A percentile compares a stretch with the other conserved stretches of the same genome.
Evolutionary conservation across 2,797 vertebrate species (phyloP).

Genomic region (Brachyalestes nurse): DNA sequence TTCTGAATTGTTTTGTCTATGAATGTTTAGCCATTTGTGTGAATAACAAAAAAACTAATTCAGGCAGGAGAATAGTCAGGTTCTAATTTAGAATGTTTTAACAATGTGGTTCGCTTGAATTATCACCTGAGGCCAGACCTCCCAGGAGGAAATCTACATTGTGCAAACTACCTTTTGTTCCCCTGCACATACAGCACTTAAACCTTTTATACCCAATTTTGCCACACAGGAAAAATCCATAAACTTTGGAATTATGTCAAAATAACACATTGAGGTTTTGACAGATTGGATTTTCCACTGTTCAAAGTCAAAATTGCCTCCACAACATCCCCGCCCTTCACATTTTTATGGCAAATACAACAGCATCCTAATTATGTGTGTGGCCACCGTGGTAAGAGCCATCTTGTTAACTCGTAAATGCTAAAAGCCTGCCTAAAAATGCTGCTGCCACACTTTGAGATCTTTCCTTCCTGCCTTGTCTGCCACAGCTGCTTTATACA

Average conservation of each 20-base stretch:
- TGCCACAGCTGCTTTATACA: constrained; percentile 69
- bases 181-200: constrained; percentile 73
- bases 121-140: constrained; percentile 77
- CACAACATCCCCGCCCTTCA: constrained; percentile 69
- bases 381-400: constrained; percentile 75
- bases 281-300: constrained; percentile 81
- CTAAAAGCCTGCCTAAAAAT: constrained; percentile 73
- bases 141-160: constrained; percentile 76
- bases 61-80: constrained; percentile 61
- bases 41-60: constrained; percentile 15
- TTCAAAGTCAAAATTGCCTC: constrained; percentile 77
- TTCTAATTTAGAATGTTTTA: constrained; percentile 67
- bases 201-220: constrained; percentile 75
- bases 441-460: constrained; percentile 75
- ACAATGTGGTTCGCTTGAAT: constrained; percentile 70
- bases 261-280: constrained; percentile 80
- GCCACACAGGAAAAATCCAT: constrained; percentile 80
- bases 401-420: constrained; percentile 77
- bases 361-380: constrained; percentile 82
- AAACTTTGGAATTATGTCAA: constrained; percentile 84
- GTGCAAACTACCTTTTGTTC: constrained; percentile 79
- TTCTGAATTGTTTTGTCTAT: not conserved
- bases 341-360: constrained; percentile 82
- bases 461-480: constrained; percentile 70
- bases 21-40: not conserved